phyloP scores from a whole-genome alignment of 1,140 invertebrate species.

The Hyles vespertilio region DNA sequence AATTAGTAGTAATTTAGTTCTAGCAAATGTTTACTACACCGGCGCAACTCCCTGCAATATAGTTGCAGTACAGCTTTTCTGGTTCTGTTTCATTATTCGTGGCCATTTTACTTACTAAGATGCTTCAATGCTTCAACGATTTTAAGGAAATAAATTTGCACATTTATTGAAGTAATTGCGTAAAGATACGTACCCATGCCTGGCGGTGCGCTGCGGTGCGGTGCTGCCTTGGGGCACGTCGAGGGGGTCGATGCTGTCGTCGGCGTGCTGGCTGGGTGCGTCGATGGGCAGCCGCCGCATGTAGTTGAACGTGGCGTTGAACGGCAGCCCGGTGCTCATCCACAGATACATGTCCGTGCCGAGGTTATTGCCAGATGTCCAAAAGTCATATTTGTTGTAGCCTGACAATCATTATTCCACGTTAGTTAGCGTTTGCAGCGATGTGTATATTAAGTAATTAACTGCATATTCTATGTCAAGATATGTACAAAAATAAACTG shows the following conservation, averaged over 20 bases:
- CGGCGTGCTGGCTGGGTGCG: constrained; percentile 52
- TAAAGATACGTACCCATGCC: constrained; percentile 80
- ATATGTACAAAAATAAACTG: too few species aligned
- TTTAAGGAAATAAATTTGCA: too few species aligned
- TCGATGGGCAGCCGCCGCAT: constrained; percentile 78
- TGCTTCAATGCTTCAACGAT: too few species aligned
- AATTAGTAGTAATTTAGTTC: too few species aligned
- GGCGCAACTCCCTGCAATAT: too few species aligned
- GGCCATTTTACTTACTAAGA: too few species aligned
- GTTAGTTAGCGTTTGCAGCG: too few species aligned
- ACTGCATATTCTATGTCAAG: too few species aligned
- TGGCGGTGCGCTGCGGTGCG: constrained; percentile 83
- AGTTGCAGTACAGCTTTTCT: too few species aligned
- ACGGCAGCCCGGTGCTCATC: constrained; percentile 92
- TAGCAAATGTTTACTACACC: too few species aligned
- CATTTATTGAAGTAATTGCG: constrained; percentile 1
- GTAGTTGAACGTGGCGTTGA: constrained; percentile 91
- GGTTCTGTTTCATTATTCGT: too few species aligned
- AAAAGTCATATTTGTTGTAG: constrained; percentile 89
- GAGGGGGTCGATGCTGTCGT: constrained; percentile 74
- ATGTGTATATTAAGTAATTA: too few species aligned
- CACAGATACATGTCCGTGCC: constrained; percentile 91
- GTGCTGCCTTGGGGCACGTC: constrained; percentile 81
- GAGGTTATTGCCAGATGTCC: constrained; percentile 91
- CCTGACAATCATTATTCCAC: constrained; percentile 61